Percentiles rank a stretch among this genome's conserved stretches.
phyloP scores from a whole-genome alignment of 2,113 vertebrate genomes.

The Vulpes ferrilata region DNA sequence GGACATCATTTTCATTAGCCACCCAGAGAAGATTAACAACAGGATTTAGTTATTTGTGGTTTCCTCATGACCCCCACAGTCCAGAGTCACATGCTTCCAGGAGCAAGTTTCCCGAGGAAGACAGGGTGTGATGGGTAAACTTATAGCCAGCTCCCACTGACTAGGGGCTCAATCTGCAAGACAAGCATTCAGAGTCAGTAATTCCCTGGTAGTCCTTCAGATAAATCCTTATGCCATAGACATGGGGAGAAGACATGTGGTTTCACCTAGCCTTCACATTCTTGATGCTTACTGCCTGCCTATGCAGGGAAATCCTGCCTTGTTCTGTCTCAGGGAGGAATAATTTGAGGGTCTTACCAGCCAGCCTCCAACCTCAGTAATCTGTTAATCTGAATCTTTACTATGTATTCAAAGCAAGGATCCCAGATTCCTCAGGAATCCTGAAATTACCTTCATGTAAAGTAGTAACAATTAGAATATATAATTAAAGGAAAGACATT shows the following conservation, averaged over 20 bases:
- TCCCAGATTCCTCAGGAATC: neutral
- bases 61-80: neutral
- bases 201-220: neutral
- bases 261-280: neutral
- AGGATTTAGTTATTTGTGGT: neutral
- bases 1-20: neutral
- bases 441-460: neutral
- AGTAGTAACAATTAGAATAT: constrained; percentile 30
- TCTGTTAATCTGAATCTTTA: neutral
- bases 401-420: neutral
- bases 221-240: neutral
- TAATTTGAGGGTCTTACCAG: neutral
- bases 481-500: neutral
- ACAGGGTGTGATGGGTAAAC: neutral
- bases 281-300: neutral
- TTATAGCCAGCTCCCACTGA: neutral
- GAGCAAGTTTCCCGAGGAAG: neutral
- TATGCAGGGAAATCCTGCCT: neutral
- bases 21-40: neutral
- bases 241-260: neutral
- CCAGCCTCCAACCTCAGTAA: neutral
- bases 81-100: neutral
- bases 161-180: neutral
- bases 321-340: neutral
- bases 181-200: constrained; percentile 15